These are phyloP conservation scores for Drosophila saltans DNA, from an alignment of 1,140 invertebrate genomes.

Conservation along the genomic window DNA sequence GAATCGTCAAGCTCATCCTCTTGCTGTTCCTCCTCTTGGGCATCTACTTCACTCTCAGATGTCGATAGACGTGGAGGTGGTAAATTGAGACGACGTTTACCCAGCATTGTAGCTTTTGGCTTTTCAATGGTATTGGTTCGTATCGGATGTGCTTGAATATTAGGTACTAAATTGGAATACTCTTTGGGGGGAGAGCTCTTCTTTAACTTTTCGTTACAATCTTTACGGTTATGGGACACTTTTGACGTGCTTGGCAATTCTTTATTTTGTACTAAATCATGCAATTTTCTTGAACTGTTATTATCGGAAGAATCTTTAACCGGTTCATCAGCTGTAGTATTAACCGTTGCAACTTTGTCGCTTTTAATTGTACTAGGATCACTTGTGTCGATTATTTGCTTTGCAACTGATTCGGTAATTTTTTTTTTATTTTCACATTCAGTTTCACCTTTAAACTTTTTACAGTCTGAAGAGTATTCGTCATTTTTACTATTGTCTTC, in stretches of 20 bases:
- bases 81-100: constrained; percentile 59
- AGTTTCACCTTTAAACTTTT: constrained; percentile 1
- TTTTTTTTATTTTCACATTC: neutral
- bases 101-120: constrained; percentile 20
- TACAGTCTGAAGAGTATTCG: neutral
- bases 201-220: neutral
- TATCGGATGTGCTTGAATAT: neutral
- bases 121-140: neutral
- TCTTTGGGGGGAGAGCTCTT: neutral
- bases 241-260: constrained; percentile 39
- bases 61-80: constrained; percentile 48
- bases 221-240: neutral
- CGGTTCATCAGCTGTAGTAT: neutral
- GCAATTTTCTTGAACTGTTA: neutral
- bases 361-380: constrained; percentile 3
- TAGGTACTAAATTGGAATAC: constrained; percentile 1
- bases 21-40: constrained; percentile 69
- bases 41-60: constrained; percentile 75
- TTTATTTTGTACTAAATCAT: constrained; percentile 16
- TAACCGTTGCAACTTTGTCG: neutral
- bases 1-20: constrained; percentile 83
- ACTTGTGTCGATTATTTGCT: neutral
- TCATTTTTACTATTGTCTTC: constrained; percentile 6
- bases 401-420: neutral
- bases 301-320: constrained; percentile 10